These are phyloP conservation scores for Edolisoma coerulescens DNA, from an alignment of 2,113 vertebrate genomes.

Conservation along the genomic window DNA sequence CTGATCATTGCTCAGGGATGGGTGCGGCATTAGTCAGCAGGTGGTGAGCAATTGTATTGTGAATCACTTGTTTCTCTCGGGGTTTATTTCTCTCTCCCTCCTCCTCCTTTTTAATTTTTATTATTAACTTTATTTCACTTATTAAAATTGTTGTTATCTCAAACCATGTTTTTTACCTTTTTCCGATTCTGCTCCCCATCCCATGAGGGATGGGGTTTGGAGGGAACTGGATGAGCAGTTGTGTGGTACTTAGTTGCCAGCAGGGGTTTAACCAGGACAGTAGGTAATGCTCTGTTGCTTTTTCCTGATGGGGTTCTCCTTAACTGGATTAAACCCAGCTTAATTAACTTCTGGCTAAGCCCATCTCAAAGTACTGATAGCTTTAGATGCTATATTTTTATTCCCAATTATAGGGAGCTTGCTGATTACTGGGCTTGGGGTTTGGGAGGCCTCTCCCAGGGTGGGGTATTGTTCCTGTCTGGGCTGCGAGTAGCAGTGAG, in stretches of 20 bases:
- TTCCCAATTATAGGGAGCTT: neutral
- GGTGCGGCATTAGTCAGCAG: neutral
- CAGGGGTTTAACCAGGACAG: neutral
- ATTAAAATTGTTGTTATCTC: neutral
- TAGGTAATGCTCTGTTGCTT: neutral
- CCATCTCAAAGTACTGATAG: neutral
- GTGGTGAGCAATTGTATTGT: neutral
- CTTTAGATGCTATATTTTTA: neutral
- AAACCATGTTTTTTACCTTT: neutral
- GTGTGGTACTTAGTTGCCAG: neutral
- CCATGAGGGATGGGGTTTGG: neutral
- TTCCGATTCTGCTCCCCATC: neutral
- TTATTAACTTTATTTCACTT: neutral
- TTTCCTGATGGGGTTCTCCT: neutral
- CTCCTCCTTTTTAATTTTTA: neutral
- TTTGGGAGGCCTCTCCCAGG: constrained; percentile 16
- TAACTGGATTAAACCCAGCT: neutral
- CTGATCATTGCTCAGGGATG: neutral
- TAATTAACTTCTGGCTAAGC: neutral
- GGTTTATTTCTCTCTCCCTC: neutral
- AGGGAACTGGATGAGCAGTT: neutral
- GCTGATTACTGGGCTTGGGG: neutral
- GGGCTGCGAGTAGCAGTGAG: neutral
- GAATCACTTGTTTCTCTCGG: neutral
- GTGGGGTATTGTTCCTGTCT: neutral